These are phyloP conservation scores for Erynnis tages DNA, from an alignment of 2,888 invertebrate genomes.

Conservation along the genomic window DNA sequence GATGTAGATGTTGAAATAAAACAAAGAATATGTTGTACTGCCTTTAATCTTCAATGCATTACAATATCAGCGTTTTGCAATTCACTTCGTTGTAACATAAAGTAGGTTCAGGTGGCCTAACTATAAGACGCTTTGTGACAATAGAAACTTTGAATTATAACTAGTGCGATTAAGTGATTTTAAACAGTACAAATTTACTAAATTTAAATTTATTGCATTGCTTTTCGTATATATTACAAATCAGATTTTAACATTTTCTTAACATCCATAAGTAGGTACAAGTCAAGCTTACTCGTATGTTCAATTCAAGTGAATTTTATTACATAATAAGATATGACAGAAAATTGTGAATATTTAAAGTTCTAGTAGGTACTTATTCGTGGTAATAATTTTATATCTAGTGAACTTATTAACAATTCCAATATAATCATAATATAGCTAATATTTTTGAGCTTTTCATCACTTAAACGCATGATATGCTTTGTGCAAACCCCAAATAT, in stretches of 20 bases:
- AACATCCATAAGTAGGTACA: slow-evolving; percentile 6
- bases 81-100: slow-evolving; percentile 52
- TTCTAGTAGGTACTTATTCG: slow-evolving; percentile 15
- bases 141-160: slow-evolving; percentile 52
- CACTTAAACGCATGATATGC: slow-evolving; percentile 65
- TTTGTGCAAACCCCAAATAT: slow-evolving; percentile 45
- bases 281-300: no score
- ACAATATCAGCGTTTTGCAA: slow-evolving; percentile 53
- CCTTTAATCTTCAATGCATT: slow-evolving; percentile 65
- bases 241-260: slow-evolving; percentile 22
- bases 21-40: slow-evolving; percentile 51
- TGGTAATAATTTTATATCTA: slow-evolving; percentile 27
- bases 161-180: slow-evolving; percentile 62
- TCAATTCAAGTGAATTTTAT: slow-evolving; percentile 9
- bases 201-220: slow-evolving; percentile 40
- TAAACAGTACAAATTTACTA: slow-evolving; percentile 45
- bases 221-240: slow-evolving; percentile 35
- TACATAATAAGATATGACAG: slow-evolving; percentile 21
- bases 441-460: slow-evolving; percentile 58
- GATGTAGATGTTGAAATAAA: slow-evolving; percentile 36
- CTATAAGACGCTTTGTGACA: slow-evolving; percentile 53
- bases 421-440: slow-evolving; percentile 46
- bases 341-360: slow-evolving; percentile 23
- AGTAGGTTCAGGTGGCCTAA: slow-evolving; percentile 60
- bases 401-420: slow-evolving; percentile 34